Evolutionary conservation across 1,140 invertebrate species (phyloP), one percentile per base, ranked within the genome.

Genomic region (Nomia melanderi): DNA sequence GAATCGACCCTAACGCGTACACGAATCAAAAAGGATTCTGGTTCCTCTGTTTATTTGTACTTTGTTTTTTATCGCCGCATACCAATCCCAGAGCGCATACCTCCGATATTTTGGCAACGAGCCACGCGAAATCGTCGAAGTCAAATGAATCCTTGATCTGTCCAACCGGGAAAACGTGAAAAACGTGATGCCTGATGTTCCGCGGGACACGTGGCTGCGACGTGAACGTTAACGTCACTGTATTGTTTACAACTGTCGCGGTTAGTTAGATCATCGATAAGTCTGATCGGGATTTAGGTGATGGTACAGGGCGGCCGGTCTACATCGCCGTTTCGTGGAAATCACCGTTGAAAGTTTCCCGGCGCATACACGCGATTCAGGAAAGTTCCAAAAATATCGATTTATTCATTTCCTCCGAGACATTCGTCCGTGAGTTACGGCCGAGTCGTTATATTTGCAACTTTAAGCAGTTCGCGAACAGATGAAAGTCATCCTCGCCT

Each of bases 191-290:
- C n/a, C n/a, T 36, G 9, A 77, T 72, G 69, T 72, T 64, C 1
- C 23, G 20, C 8, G 59, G 39, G 27, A 53, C 65, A 73, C 64
- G 39, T 62, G 50, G 20, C 20, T n/a, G 60, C 41, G 69, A 3
- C 20, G 25, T 33, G n/a, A 25, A 39, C 56, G 17, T 69, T 44
- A 44, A 56, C 59, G n/a, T 78, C 56, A 50, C 20, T 39, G 11
- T 47, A 82, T 74, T 60, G 57, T 62, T 67, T 63, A 83, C 65
- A 44, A 29, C 50, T 57, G 62, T 77, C 29, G 27, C 17, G 7
- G 20, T 0, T n/a, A 36, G 14, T 77, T 84, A 73, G 41, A 72
- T 83, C 56, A 83, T 72, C 67, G 54, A 63, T 47, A 9, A 39
- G 8, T 53, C 20, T 6, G 62, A 59, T 50, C 7, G 36, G 14